These are phyloP conservation scores for Lucinisca nassula DNA, from an alignment of 2,888 invertebrate species.

Conservation along the genomic window DNA sequence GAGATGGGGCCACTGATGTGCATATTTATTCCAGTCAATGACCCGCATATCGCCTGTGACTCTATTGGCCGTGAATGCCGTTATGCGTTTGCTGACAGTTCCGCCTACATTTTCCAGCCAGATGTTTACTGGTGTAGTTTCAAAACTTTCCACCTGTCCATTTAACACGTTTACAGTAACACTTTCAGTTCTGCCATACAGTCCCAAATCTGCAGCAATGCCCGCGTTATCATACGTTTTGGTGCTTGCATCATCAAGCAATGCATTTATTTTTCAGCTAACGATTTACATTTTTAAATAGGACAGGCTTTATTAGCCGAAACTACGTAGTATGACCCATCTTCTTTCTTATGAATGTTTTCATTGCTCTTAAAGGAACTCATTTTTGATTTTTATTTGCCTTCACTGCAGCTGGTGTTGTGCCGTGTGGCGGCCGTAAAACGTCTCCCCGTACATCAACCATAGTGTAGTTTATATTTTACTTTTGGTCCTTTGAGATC, in stretches of 20 bases:
- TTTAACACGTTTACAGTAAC: too few relatives aligned
- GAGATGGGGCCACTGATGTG: slow-evolving; percentile 41
- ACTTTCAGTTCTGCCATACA: too few relatives aligned
- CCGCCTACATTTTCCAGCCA: slow-evolving; percentile 19
- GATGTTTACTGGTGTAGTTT: slow-evolving; percentile 33
- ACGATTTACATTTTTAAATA: slow-evolving; percentile 22
- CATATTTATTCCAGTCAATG: slow-evolving; percentile 47
- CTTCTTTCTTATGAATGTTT: too few relatives aligned
- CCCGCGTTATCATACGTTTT: slow-evolving; percentile 47
- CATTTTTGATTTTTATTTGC: too few relatives aligned
- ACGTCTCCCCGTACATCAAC: too few relatives aligned
- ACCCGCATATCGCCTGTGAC: slow-evolving; percentile 51
- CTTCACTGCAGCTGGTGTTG: too few relatives aligned
- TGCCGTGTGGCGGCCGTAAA: too few relatives aligned
- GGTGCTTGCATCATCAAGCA: slow-evolving; percentile 66
- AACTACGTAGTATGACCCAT: too few relatives aligned
- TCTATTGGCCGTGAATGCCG: slow-evolving; percentile 30
- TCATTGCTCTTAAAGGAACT: too few relatives aligned
- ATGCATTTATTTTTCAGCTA: slow-evolving; percentile 49
- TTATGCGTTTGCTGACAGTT: background rate
- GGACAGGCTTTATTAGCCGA: too few relatives aligned
- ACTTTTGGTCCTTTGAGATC: too few relatives aligned
- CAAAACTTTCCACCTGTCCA: slow-evolving; percentile 28
- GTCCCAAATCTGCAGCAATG: slow-evolving; percentile 49
- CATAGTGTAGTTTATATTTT: too few relatives aligned